Evolutionary conservation across 2,888 invertebrate genomes (phyloP).

Genomic region (Macaria notata): DNA sequence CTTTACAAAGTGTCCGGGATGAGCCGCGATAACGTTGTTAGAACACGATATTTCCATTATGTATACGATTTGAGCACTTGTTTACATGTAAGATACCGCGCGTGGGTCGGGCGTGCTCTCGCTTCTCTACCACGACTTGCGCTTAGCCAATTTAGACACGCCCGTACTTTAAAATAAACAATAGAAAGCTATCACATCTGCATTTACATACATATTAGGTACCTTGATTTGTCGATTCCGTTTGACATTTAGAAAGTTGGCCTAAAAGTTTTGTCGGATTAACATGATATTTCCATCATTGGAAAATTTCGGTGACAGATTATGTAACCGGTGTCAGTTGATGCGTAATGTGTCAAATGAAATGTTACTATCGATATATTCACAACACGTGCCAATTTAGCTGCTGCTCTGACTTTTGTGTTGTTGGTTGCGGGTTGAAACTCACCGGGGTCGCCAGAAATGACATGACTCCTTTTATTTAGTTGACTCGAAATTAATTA

Average conservation of each 20-base stretch:
- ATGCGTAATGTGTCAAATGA: constrained; percentile 7
- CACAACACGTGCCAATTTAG: constrained; percentile 15
- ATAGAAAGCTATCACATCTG: constrained; percentile 38
- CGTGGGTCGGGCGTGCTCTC: constrained; percentile 56
- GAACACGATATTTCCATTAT: constrained; percentile 83
- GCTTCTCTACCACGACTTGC: constrained; percentile 52
- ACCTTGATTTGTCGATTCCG: constrained; percentile 11
- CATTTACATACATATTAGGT: constrained; percentile 21
- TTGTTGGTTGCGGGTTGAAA: constrained; percentile 15
- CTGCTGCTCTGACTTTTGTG: constrained; percentile 15
- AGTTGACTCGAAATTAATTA: too few relatives aligned
- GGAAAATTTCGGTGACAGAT: constrained; percentile 11
- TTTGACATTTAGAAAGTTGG: constrained; percentile 16
- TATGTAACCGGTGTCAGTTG: constrained; percentile 9
- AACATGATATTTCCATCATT: constrained; percentile 13
- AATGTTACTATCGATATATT: constrained; percentile 8
- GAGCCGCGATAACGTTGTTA: constrained; percentile 80
- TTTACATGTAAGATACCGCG: constrained; percentile 76
- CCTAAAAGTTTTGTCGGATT: constrained; percentile 3
- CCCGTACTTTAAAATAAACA: constrained; percentile 47
- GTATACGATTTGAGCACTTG: constrained; percentile 81
- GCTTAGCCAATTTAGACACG: constrained; percentile 55
- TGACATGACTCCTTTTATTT: not conserved
- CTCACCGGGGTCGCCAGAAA: constrained; percentile 4
- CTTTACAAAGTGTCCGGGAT: constrained; percentile 81